Evolutionary conservation across 1,140 invertebrate genomes (phyloP), one percentile per base, ranked within the genome.

Genomic region (Pissodes strobi): DNA sequence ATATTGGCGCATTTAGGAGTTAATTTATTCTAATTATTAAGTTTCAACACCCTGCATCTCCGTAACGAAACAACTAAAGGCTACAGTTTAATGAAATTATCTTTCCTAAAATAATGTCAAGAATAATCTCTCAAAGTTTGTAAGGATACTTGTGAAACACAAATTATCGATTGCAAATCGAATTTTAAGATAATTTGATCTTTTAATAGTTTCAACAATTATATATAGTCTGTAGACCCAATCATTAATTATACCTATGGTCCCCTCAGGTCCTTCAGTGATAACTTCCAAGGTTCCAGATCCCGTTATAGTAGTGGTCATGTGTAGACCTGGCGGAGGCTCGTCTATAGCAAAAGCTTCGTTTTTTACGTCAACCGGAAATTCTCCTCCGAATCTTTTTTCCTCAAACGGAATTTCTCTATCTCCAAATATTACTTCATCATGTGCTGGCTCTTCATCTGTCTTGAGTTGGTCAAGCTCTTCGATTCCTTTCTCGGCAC

Each of bases 271-370:
- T 30, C 73, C 73, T 66, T 74, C 72, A n/a, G 74, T 76, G 2
- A 69, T 66, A 2, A 76, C 68, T 58, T 75, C 73, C 10, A 76
- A 56, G 22, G 34, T 67, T n/a, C 74, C 73, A n/a, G 66, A 68
- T 17, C 38, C 48, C 19, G 72, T 69, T n/a, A 73, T 49, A 18
- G 69, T 68, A 1, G 73, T 74, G 3, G 72, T 74, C 3, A 73
- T 45, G 41, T 70, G 61, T 21, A 73, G 27, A 13, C 59, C 70
- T 23, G 67, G 58, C 8, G 52, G 63, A 23, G 56, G 43, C 62
- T 63, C 61, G 1, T 67, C 62, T 12, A 68, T 34, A 17, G 13
- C 38, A n/a, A 60, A 62, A 1, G 45, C 62, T 62, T 37, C 43
- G 8, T 39, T 69, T 15, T 69, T 53, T n/a, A 67, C 55, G 12